A percentile compares a stretch with the other conserved stretches of the same genome.
These are phyloP conservation scores for Craseonycteris thonglongyai DNA, from an alignment of 2,113 vertebrate species.

Conservation along the genomic window DNA sequence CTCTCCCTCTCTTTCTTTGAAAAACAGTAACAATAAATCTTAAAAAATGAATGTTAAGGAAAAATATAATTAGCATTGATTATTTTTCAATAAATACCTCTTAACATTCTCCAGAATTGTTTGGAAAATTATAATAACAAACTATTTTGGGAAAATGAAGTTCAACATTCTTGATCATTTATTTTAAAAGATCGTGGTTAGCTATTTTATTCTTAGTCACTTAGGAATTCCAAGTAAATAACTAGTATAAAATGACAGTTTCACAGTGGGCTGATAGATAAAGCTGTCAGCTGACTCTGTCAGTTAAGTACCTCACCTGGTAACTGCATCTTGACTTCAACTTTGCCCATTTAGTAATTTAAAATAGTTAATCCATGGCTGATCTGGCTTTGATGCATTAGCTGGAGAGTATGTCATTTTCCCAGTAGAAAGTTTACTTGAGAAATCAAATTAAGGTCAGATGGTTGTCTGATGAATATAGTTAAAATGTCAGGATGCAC, in stretches of 20 bases:
- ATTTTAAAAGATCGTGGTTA: background rate
- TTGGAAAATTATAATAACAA: background rate
- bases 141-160: background rate
- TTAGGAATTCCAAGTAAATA: background rate
- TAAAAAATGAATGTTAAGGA: slow-evolving; percentile 5
- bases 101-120: background rate
- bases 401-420: background rate
- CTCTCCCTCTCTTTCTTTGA: no score
- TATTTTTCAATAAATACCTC: background rate
- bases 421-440: background rate
- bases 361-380: background rate
- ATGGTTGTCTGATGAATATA: background rate
- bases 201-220: background rate
- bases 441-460: slow-evolving; percentile 14
- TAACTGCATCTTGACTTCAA: background rate
- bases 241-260: background rate
- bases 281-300: background rate
- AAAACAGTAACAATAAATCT: no score
- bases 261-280: background rate
- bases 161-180: background rate
- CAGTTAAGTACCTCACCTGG: background rate
- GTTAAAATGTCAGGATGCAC: background rate
- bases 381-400: background rate
- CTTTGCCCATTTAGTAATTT: background rate
- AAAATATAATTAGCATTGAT: background rate